Percentiles rank a stretch among this genome's conserved stretches.
phyloP scores from a whole-genome alignment of 2,888 invertebrate genomes.

The Cerastis rubricosa region DNA sequence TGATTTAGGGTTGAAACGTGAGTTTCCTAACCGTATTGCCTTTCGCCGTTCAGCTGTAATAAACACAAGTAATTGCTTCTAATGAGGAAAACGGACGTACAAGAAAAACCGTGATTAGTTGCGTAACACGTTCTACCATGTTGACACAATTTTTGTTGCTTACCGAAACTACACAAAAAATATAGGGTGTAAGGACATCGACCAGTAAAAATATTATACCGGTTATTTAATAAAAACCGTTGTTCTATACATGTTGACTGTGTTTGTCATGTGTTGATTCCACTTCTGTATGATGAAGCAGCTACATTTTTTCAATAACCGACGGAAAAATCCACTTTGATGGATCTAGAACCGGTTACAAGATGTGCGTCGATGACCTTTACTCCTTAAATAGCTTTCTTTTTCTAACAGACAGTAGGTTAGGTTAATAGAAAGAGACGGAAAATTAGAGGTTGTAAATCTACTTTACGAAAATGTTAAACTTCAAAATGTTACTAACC shows the following conservation, averaged over 20 bases:
- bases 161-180: background rate
- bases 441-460: constrained; percentile 19
- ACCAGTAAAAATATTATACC: background rate
- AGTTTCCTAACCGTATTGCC: constrained; percentile 15
- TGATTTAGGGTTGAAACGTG: constrained; percentile 3
- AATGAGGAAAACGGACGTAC: constrained; percentile 36
- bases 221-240: background rate
- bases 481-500: constrained; percentile 1
- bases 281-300: background rate
- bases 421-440: background rate
- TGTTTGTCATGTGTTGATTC: background rate
- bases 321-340: background rate
- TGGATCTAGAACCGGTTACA: background rate
- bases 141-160: constrained; percentile 11
- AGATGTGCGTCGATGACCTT: background rate
- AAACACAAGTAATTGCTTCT: constrained; percentile 36
- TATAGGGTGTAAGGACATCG: background rate
- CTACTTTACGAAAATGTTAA: constrained; percentile 7
- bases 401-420: background rate
- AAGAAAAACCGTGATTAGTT: constrained; percentile 38
- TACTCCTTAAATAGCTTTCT: background rate
- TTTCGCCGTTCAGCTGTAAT: background rate
- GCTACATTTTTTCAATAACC: background rate
- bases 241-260: background rate
- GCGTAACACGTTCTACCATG: constrained; percentile 27